phyloP scores from a whole-genome alignment of 2,113 vertebrate genomes.

The Ceyx melanurus region DNA sequence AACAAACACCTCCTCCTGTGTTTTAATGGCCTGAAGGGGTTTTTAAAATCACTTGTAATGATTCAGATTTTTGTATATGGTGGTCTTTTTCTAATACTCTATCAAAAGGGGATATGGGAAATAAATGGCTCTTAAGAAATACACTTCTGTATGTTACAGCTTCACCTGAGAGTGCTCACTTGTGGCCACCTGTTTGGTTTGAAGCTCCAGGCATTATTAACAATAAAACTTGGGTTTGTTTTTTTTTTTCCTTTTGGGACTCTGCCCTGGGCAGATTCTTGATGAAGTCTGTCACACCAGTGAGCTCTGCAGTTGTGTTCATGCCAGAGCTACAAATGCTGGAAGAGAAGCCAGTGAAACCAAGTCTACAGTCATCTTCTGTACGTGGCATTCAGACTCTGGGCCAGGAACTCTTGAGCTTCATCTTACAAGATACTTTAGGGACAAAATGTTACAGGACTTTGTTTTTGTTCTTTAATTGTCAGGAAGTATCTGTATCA shows the following conservation, averaged over 20 bases:
- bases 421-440: slow-evolving; percentile 18
- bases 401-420: slow-evolving; percentile 5
- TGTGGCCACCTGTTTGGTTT: not conserved
- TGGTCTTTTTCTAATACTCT: slow-evolving; percentile 41
- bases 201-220: not conserved
- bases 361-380: not conserved
- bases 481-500: slow-evolving; percentile 30
- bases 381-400: slow-evolving; percentile 5
- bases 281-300: not conserved
- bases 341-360: slow-evolving; percentile 27
- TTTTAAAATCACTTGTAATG: slow-evolving; percentile 46
- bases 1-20: slow-evolving; percentile 16
- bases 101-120: not conserved
- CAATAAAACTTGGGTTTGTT: not conserved
- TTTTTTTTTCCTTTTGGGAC: not conserved
- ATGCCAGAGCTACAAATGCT: not conserved
- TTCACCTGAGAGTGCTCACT: not conserved
- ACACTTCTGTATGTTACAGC: not conserved
- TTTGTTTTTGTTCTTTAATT: slow-evolving; percentile 1
- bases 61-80: slow-evolving; percentile 49
- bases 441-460: slow-evolving; percentile 6
- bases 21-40: slow-evolving; percentile 15
- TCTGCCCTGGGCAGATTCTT: not conserved
- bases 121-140: not conserved
- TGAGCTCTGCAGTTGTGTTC: not conserved